Percentiles rank a stretch among this genome's conserved stretches.
Evolutionary conservation across 1,140 invertebrate genomes (phyloP).

Genomic region (Pantala flavescens): DNA sequence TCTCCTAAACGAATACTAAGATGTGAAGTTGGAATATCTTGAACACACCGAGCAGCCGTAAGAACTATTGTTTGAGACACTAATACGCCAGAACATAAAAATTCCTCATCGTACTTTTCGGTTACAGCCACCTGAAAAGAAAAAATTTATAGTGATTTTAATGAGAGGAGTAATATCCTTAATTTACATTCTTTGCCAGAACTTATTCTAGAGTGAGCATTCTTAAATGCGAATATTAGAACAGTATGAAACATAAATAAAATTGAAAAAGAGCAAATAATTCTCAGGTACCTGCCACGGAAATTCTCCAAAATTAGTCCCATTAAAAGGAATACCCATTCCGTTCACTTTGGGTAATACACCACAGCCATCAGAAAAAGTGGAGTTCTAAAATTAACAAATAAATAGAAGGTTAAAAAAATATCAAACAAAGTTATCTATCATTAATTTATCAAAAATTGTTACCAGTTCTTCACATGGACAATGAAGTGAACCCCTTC

Average conservation of each 20-base stretch:
- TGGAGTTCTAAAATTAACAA: neutral
- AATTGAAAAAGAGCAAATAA: too few species aligned
- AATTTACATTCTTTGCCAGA: too few species aligned
- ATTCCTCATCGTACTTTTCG: neutral
- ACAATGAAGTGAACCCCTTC: neutral
- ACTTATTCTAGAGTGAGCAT: too few species aligned
- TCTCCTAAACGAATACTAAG: neutral
- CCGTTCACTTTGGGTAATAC: neutral
- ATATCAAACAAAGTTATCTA: too few species aligned
- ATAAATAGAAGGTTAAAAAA: too few species aligned
- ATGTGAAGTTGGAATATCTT: neutral
- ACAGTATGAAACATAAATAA: too few species aligned
- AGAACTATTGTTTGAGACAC: neutral
- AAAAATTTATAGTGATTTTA: neutral
- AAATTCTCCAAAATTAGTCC: neutral
- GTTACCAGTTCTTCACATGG: neutral
- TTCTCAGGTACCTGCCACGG: neutral
- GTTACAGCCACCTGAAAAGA: neutral
- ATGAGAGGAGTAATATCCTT: too few species aligned
- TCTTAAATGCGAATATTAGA: too few species aligned
- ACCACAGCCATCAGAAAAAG: neutral
- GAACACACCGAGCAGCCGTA: neutral
- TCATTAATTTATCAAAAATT: neutral
- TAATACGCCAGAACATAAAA: neutral
- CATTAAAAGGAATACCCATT: neutral